Percentiles rank a stretch among this genome's conserved stretches.
phyloP scores from a whole-genome alignment of 30 jellyfish, hydroid and myxozoan genomes.

The Sanderia malayensis region DNA sequence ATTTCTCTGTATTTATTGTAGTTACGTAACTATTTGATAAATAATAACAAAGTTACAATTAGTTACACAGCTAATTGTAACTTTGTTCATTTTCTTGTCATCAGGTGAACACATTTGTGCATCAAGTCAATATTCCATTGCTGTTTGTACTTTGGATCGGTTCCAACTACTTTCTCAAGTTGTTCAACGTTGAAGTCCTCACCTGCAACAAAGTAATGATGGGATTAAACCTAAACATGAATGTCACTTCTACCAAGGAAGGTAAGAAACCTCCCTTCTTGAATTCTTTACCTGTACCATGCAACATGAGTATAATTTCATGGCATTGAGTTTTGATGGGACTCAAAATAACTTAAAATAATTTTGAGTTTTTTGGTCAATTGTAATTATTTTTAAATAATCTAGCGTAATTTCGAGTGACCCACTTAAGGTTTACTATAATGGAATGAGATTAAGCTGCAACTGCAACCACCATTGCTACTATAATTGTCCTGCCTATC shows the following conservation, averaged over 20 bases:
- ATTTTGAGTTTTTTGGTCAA: neutral
- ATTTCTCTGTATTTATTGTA: no score
- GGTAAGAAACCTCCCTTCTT: no score
- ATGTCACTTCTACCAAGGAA: no score
- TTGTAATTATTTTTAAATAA: neutral
- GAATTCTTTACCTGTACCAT: neutral
- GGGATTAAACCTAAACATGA: no score
- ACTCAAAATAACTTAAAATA: neutral
- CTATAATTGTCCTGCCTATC: no score
- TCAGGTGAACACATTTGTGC: conserved; percentile 6
- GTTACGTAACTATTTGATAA: no score
- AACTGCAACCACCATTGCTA: no score
- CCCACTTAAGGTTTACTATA: no score
- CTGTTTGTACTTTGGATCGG: neutral
- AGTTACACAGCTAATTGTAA: no score
- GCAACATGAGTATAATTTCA: neutral
- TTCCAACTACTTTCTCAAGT: conserved; percentile 14
- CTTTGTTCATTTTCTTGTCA: conserved; percentile 20
- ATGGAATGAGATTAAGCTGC: no score
- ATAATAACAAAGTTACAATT: no score
- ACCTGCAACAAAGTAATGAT: neutral
- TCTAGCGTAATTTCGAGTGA: no score
- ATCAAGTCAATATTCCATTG: conserved; percentile 16
- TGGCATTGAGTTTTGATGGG: neutral
- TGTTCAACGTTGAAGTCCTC: conserved; percentile 27